Conservation (phyloP, 2,113 vertebrate genomes). For the Crotophaga sulcirostris region DNA sequence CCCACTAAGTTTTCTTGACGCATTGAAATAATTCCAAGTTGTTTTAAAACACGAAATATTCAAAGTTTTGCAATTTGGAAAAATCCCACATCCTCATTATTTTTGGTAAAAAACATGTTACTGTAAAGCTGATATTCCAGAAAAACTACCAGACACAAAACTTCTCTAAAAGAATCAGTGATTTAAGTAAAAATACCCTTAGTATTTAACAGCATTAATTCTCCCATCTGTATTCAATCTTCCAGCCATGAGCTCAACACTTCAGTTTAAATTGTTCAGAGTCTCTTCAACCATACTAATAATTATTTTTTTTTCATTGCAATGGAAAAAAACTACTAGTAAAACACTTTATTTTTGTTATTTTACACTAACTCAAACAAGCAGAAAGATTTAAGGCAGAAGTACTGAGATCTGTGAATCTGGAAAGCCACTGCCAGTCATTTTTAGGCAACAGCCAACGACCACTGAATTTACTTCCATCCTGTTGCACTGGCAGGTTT, state of each 20-base stretch:
- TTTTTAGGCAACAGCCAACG: background rate
- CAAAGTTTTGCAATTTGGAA: background rate
- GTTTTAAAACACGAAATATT: background rate
- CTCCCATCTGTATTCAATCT: background rate
- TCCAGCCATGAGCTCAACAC: background rate
- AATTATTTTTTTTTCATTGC: background rate
- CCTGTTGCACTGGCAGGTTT: background rate
- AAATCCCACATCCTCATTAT: background rate
- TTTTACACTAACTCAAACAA: background rate
- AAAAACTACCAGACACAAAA: background rate
- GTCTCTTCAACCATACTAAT: background rate
- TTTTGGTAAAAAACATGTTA: background rate
- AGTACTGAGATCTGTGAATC: background rate
- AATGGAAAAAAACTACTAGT: background rate
- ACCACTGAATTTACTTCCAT: background rate
- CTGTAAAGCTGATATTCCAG: background rate
- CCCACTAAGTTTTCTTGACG: background rate
- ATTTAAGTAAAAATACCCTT: background rate
- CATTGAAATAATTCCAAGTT: background rate
- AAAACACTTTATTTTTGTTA: background rate
- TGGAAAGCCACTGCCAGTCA: background rate
- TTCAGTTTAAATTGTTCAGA: background rate
- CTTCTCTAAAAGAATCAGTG: background rate
- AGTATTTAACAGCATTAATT: background rate
- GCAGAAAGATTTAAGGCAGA: background rate